Percentiles rank a stretch among this genome's conserved stretches.
These are phyloP conservation scores for Nezara viridula DNA, from an alignment of 2,888 invertebrate species.

Conservation along the genomic window DNA sequence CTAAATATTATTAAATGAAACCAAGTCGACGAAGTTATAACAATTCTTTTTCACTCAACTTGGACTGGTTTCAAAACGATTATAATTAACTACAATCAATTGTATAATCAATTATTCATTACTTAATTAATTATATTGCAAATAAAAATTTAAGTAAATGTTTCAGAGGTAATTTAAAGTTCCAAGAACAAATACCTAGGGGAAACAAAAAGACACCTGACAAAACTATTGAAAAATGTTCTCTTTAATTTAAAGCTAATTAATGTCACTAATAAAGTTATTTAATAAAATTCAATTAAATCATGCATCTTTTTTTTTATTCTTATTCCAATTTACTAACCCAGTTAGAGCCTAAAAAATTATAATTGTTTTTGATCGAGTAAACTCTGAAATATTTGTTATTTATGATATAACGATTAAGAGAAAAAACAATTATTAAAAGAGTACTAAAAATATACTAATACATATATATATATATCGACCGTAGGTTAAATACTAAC, in stretches of 20 bases:
- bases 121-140: background rate
- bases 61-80: slow-evolving; percentile 20
- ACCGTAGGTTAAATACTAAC: too few relatives aligned
- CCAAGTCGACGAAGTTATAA: background rate
- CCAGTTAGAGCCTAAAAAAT: background rate
- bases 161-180: background rate
- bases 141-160: background rate
- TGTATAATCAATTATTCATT: background rate
- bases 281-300: background rate
- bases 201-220: slow-evolving; percentile 34
- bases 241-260: background rate
- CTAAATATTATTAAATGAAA: slow-evolving; percentile 47
- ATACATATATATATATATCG: too few relatives aligned
- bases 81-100: slow-evolving; percentile 38
- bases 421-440: background rate
- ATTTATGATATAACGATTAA: background rate
- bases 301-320: background rate
- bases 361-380: background rate
- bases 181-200: background rate
- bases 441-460: too few relatives aligned
- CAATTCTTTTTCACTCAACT: background rate
- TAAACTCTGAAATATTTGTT: background rate
- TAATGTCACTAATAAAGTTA: background rate
- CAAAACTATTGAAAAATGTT: background rate
- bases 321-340: background rate